Base-by-base conservation (phyloP, 1,140 invertebrate species). In the Drosophila jambulina region DNA sequence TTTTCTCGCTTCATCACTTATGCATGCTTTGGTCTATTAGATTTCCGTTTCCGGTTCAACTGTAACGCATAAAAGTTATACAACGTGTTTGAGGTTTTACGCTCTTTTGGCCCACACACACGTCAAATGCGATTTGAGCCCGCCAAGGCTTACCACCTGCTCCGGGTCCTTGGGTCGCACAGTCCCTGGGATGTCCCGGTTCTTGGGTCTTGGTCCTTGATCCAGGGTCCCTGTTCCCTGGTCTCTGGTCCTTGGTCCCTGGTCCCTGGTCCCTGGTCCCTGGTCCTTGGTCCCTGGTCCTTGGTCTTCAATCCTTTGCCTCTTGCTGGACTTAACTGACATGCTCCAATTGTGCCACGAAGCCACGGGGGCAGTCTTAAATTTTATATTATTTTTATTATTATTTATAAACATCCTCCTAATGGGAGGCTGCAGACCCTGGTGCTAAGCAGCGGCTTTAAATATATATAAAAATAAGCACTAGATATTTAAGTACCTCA, bases 21-120 rank as follows among this genome's bases (percentile, higher is more conserved):
- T 86, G 83, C 83, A 86, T 86, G 83, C 83, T 87, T 86, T 86
- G 83, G 83, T 86, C 83, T 86, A 86, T 86, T 86, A 86, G 83
- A 86, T 86, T 86, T 86, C 83, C 83, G 83, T 86, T 86, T 86
- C 83, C 83, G 83, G 83, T 87, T 86, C 71, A 86, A 80, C 83
- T 80, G 83, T 74, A 86, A 82, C 75, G 67, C 75, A 82, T 68
- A 61, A 82, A 82, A 82, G 79, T 86, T 82, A 69, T 49, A 70
- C 83, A 82, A 87, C 79, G 83, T 86, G 83, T 86, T 76, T 86
- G 83, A 86, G 83, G 83, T 86, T 86, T 86, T 80, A 86, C 83
- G 83, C 83, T 87, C 82, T 82, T 81, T 86, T 78, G 78, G 64
- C 70, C 0, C 13, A 23, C 51, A 54, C 80, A 70, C 80, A 85